Base-by-base conservation (phyloP, 2,888 invertebrate species). In the Synanthedon myopaeformis region DNA sequence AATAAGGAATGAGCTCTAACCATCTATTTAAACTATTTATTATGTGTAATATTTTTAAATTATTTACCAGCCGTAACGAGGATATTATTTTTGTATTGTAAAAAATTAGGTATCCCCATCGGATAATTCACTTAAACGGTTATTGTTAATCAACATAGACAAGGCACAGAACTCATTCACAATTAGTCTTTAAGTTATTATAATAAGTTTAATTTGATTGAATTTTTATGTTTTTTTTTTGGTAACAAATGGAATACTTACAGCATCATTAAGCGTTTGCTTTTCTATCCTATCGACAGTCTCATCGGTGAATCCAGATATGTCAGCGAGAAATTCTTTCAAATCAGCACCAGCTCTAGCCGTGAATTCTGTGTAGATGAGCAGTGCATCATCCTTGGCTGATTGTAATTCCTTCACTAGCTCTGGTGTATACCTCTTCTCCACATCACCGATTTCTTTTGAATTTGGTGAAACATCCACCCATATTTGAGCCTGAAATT, bases 361-460 rank as follows among this genome's bases (percentile, higher is more conserved):
- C 0, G 79, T 67, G 62, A 69, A 83, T 65, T 84, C 82, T 0
- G 80, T 84, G 64, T 81, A 86, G 0, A 86, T 72, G 0, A 78
- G 68, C 3, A 82, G 57, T 0, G 78, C 77, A 1, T 83, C 82
- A 0, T 59, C 62, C 59, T 73, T 76, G 2, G 71, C 68, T 0
- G 60, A 53, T n/a, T 70, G 61, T 41, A 83, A 63, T 28, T 82
- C 72, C 1, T 65, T 56, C 1, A 64, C 54, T 55, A 82, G 66
- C 51, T 80, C 76, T 0, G 72, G 63, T 0, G 76, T 74, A 58
- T 70, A 70, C 41, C 74, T 61, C 53, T 66, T 70, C 59, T 76
- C 77, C 1, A 74, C 58, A 1, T 73, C 74, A 3, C 65, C 72
- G 2, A 59, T 53, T 14, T 65, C 65, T 13, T 62, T 60, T 2